phyloP scores from a whole-genome alignment of 2,113 vertebrate species.

The Hemichromis elongatus region DNA sequence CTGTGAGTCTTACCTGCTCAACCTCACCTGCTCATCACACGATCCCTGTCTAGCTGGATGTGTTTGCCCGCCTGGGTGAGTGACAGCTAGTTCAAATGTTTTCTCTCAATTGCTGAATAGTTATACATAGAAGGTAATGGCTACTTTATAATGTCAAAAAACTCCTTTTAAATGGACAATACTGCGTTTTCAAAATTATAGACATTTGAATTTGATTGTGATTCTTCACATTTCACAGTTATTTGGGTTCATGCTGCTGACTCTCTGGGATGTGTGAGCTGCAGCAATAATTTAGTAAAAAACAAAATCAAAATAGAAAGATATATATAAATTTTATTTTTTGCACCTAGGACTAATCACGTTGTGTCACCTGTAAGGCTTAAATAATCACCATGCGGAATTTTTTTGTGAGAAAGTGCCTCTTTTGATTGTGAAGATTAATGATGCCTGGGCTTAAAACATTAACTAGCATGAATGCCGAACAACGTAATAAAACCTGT shows the following conservation, averaged over 20 bases:
- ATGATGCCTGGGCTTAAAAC: no score
- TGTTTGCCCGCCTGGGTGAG: slow-evolving; percentile 86
- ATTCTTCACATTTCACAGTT: background rate
- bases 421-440: no score
- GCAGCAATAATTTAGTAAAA: background rate
- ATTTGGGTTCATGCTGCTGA: background rate
- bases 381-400: no score
- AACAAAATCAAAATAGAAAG: background rate
- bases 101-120: background rate
- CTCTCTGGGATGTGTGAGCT: background rate
- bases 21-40: slow-evolving; percentile 80
- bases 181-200: background rate
- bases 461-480: no score
- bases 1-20: slow-evolving; percentile 90
- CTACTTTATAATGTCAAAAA: background rate
- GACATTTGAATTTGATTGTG: background rate
- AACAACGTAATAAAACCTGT: no score
- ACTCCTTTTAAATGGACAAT: background rate
- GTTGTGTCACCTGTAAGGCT: no score
- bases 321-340: no score
- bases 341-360: no score
- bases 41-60: slow-evolving; percentile 89
- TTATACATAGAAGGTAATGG: background rate
- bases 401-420: no score
- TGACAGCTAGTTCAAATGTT: background rate